phyloP scores from a whole-genome alignment of 1,140 invertebrate genomes.

The Atopsyche davidsoni region DNA sequence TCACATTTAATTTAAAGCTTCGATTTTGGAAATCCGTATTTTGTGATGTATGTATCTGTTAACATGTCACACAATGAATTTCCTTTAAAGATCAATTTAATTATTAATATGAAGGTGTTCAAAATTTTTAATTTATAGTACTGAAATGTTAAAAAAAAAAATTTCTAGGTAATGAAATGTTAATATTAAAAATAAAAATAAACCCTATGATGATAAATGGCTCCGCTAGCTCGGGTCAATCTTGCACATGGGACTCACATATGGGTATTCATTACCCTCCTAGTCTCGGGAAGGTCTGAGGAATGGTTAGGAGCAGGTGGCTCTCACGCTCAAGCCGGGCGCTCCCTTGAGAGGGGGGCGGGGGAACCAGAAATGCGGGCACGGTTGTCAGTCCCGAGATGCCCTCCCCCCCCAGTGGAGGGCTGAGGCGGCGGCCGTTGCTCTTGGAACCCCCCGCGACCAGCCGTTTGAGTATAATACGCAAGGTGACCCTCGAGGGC shows the following conservation, averaged over 20 bases:
- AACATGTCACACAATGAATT: not conserved
- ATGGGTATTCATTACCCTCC: slow-evolving; percentile 40
- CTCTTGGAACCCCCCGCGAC: slow-evolving; percentile 46
- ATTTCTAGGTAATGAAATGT: too few relatives aligned
- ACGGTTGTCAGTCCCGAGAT: slow-evolving; percentile 34
- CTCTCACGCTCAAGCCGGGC: slow-evolving; percentile 45
- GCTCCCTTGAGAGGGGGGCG: slow-evolving; percentile 41
- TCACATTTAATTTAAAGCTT: not conserved
- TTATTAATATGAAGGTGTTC: not conserved
- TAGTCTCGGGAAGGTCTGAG: slow-evolving; percentile 50
- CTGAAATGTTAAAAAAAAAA: not conserved
- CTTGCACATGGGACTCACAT: slow-evolving; percentile 48
- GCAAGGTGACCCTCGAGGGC: slow-evolving; percentile 39
- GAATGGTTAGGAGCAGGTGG: slow-evolving; percentile 39
- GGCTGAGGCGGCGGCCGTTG: slow-evolving; percentile 34
- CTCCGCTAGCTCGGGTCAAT: slow-evolving; percentile 47
- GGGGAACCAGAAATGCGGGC: slow-evolving; percentile 47
- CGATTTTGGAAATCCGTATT: not conserved
- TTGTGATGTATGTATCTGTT: not conserved
- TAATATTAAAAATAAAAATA: too few relatives aligned
- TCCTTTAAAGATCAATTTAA: not conserved
- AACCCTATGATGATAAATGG: slow-evolving; percentile 47
- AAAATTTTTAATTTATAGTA: not conserved
- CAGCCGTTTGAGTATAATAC: slow-evolving; percentile 48
- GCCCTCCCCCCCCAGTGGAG: slow-evolving; percentile 28